Base-by-base conservation (phyloP, 2,113 vertebrate species). In the Onychostoma macrolepis region DNA sequence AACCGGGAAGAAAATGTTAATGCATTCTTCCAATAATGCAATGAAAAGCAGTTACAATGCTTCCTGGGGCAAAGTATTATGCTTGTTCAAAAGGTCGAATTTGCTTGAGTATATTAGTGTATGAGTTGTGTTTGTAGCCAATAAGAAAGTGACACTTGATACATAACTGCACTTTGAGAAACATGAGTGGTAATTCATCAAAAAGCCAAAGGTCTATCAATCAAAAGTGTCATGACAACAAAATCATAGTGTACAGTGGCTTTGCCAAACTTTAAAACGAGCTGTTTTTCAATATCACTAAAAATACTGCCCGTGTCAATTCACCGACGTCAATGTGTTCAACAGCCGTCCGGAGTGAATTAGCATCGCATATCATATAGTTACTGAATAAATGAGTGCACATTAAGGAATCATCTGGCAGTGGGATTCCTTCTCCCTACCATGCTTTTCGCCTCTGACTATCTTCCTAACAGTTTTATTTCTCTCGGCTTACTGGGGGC, bases 391-490 rank as follows among this genome's bases (percentile, higher is more conserved):
- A 67, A 85, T 75, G 28, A 83, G 80, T 72, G 58, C 83, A 65
- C 28, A 84, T 78, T 72, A 86, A 84, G 80, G 43, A 38, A 30
- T 80, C 4, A 74, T 50, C 61, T 67, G 85, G 71, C 65, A 15
- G 65, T n/a, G 7, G 56, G 53, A 38, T 76, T 69, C 30, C 67
- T 67, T 28, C 33, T 41, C 38, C 21, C 61, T 26, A 38, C 7
- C 3, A 30, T 81, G 45, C 45, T 53, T 21, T 33, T 84, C 43
- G 74, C 69, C 86, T 72, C 71, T 38, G 33, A 71, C 48, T 21
- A 78, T 85, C 50, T 38, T 84, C 56, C 77, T 82, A 43, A 89
- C 84, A 36, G 80, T 89, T 89, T 89, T 86, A 89, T 89, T 89
- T 86, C 80, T 84, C 80, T 88, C 26, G 43, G 86, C 75, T 88